Conservation (phyloP, 2,888 invertebrate species). For the Ganaspis brasiliensis region DNA sequence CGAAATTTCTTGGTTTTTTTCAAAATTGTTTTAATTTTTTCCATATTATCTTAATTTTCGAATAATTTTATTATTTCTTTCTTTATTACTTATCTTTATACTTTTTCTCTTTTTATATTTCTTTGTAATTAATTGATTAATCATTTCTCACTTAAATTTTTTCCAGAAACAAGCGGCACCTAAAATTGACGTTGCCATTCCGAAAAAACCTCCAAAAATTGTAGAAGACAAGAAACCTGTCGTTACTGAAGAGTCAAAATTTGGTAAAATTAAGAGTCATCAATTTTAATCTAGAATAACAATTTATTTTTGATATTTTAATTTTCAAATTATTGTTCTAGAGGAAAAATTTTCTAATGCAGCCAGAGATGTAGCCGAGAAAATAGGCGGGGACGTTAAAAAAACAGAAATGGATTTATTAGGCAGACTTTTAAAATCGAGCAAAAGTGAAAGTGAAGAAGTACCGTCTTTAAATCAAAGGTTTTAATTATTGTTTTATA, state of each 20-base stretch:
- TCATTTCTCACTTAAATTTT: background rate
- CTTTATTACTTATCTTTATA: too few species aligned
- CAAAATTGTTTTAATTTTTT: too few species aligned
- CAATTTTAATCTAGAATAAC: too few species aligned
- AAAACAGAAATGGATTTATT: constrained; percentile 89
- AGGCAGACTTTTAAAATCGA: constrained; percentile 84
- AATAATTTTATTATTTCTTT: too few species aligned
- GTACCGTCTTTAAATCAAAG: constrained; percentile 48
- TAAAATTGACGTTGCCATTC: constrained; percentile 23
- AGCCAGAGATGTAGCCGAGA: constrained; percentile 87
- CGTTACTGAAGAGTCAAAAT: background rate
- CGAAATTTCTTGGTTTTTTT: too few species aligned
- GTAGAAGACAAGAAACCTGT: constrained; percentile 48
- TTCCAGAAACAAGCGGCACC: constrained; percentile 9
- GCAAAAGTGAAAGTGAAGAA: background rate
- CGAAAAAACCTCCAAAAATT: constrained; percentile 15
- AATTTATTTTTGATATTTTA: background rate
- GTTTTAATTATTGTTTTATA: constrained; percentile 42
- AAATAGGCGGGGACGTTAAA: constrained; percentile 85
- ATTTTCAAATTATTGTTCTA: constrained; percentile 53
- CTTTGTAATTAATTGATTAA: too few species aligned
- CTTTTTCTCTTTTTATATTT: too few species aligned
- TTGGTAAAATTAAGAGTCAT: background rate
- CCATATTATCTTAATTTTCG: too few species aligned
- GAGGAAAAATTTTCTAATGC: constrained; percentile 83